phyloP scores from a whole-genome alignment of 2,888 invertebrate genomes.

The Pachycephus smyrnensis region DNA sequence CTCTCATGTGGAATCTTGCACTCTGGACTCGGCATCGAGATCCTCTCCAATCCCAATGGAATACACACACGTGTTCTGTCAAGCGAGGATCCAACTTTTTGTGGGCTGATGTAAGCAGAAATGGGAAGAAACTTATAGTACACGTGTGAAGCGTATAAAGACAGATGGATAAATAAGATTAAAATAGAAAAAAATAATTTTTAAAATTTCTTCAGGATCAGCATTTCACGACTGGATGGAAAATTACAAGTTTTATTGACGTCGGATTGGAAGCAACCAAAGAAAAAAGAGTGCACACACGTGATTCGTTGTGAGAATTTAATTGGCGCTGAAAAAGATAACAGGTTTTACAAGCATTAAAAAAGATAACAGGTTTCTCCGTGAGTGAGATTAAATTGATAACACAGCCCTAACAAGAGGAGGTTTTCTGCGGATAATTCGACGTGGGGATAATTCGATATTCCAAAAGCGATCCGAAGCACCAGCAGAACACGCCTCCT shows the following conservation, averaged over 20 bases:
- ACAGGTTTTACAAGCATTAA: too few relatives aligned
- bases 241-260: background rate
- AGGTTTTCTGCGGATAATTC: background rate
- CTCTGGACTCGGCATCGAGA: background rate
- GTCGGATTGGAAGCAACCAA: too few relatives aligned
- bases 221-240: background rate
- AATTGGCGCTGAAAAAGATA: background rate
- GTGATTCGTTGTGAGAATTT: background rate
- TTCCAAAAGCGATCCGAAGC: slow-evolving; percentile 1
- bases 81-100: background rate
- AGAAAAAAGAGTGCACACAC: background rate
- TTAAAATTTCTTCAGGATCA: too few relatives aligned
- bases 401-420: background rate
- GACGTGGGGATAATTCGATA: slow-evolving; percentile 15
- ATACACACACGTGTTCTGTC: background rate
- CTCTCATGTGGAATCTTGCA: background rate
- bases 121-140: background rate
- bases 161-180: background rate
- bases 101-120: background rate
- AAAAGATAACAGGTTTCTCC: too few relatives aligned
- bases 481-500: background rate
- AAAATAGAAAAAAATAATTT: background rate
- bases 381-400: background rate
- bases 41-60: background rate
- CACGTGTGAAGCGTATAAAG: background rate